Conservation (phyloP, 2,888 invertebrate genomes). For the Sphecodes monilicornis region DNA sequence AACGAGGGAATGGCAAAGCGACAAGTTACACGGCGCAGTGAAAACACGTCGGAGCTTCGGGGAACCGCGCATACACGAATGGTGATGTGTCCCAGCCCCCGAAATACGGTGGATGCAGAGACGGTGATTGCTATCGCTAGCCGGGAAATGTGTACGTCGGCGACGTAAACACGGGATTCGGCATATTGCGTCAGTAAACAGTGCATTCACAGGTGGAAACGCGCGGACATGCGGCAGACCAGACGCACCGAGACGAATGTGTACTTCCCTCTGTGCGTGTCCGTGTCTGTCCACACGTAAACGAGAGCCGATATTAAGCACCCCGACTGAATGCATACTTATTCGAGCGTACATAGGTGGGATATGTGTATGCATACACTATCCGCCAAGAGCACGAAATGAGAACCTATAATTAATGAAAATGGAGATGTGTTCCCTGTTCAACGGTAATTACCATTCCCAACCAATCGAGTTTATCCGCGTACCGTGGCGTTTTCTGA, state of each 20-base stretch:
- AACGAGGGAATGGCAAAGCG: not conserved
- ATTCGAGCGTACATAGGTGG: conserved; percentile 31
- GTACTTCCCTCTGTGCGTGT: conserved; percentile 7
- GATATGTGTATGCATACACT: not conserved
- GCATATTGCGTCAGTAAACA: conserved; percentile 72
- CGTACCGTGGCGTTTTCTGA: not conserved
- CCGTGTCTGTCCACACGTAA: not conserved
- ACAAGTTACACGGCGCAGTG: conserved; percentile 5
- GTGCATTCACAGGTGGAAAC: conserved; percentile 66
- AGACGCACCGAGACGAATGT: conserved; percentile 17
- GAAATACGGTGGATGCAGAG: conserved; percentile 47
- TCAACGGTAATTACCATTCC: not conserved
- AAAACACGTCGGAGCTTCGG: not conserved
- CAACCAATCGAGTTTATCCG: not conserved
- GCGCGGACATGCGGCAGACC: conserved; percentile 46
- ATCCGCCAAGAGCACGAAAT: not conserved
- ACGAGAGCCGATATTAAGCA: conserved; percentile 41
- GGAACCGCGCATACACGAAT: conserved; percentile 24
- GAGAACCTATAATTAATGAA: conserved; percentile 10
- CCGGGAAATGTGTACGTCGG: conserved; percentile 61
- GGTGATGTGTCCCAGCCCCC: conserved; percentile 2
- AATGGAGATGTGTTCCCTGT: conserved; percentile 2
- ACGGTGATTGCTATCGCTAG: conserved; percentile 68
- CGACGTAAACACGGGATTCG: conserved; percentile 71
- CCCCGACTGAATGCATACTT: conserved; percentile 50